phyloP scores from a whole-genome alignment of 1,140 invertebrate species.

The Phymastichus coffea region DNA sequence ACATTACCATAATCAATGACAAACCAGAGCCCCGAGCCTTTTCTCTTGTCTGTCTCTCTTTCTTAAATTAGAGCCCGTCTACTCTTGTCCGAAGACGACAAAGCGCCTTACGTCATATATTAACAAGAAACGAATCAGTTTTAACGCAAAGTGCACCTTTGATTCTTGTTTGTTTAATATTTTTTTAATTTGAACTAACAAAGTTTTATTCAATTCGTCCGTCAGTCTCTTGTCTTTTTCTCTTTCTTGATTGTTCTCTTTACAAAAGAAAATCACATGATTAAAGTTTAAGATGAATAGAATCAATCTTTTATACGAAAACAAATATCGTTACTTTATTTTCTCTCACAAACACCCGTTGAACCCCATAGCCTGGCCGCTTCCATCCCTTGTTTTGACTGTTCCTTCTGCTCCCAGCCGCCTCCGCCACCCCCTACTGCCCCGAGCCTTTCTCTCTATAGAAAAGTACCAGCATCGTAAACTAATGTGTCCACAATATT shows the following conservation, averaged over 20 bases:
- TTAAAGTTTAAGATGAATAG: constrained; percentile 17
- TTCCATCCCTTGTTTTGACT: too few species aligned
- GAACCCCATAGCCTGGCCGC: background rate
- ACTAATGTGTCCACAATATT: constrained; percentile 59
- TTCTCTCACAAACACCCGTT: constrained; percentile 6
- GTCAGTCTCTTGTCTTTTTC: constrained; percentile 17
- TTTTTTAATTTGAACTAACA: constrained; percentile 11
- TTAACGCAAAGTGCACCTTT: background rate
- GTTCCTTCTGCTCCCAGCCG: too few species aligned
- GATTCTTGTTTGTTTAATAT: background rate
- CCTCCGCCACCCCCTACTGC: constrained; percentile 17
- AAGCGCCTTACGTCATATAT: constrained; percentile 3
- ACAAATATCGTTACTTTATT: constrained; percentile 29
- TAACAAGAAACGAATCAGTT: background rate
- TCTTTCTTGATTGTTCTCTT: constrained; percentile 20
- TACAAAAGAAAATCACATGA: background rate
- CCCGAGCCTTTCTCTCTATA: constrained; percentile 38
- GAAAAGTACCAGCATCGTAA: constrained; percentile 53
- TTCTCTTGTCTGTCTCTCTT: constrained; percentile 31
- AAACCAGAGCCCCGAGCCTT: constrained; percentile 58
- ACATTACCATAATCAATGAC: constrained; percentile 56
- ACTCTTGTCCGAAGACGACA: constrained; percentile 20
- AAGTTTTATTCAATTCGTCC: constrained; percentile 14
- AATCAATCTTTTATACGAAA: constrained; percentile 31
- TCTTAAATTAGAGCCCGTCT: constrained; percentile 28